These are phyloP conservation scores for Bombyx huttoni DNA, from an alignment of 2,888 invertebrate genomes.

Conservation along the genomic window DNA sequence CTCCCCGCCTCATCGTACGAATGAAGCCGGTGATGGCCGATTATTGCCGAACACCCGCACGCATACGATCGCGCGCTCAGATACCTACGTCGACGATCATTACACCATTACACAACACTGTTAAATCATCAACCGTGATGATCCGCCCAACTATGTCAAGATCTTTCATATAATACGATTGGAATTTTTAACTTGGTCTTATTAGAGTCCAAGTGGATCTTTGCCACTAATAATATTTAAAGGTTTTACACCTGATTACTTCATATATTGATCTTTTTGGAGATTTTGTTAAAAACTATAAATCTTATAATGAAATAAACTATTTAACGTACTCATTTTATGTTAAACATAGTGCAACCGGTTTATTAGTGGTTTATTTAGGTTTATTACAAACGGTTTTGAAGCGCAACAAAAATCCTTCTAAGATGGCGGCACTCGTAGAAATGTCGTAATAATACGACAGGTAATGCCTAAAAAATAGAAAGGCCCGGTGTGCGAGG, in stretches of 20 bases:
- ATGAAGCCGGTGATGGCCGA: conserved; percentile 41
- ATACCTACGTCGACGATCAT: conserved; percentile 37
- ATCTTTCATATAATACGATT: conserved; percentile 29
- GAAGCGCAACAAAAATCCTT: conserved; percentile 51
- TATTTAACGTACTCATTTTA: conserved; percentile 6
- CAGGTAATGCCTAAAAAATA: conserved; percentile 73
- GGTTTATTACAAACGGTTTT: conserved; percentile 21
- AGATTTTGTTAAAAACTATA: too few species aligned
- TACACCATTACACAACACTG: conserved; percentile 64
- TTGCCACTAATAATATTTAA: not conserved
- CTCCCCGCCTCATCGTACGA: conserved; percentile 29
- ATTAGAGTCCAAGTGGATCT: conserved; percentile 14
- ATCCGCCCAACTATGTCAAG: conserved; percentile 63
- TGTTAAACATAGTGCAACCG: conserved; percentile 20
- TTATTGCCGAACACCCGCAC: conserved; percentile 41
- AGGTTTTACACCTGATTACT: too few species aligned
- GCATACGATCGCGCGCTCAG: conserved; percentile 49
- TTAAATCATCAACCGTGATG: conserved; percentile 58
- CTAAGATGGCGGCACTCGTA: conserved; percentile 56
- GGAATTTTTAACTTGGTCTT: conserved; percentile 9
- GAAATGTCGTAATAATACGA: conserved; percentile 69
- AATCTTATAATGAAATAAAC: not conserved
- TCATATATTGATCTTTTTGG: too few species aligned
- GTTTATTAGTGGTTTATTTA: conserved; percentile 21
- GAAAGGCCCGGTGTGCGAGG: conserved; percentile 72